Percentiles rank a stretch among this genome's conserved stretches.
phyloP scores from a whole-genome alignment of 2,888 invertebrate genomes.

The Cosmia trapezina region DNA sequence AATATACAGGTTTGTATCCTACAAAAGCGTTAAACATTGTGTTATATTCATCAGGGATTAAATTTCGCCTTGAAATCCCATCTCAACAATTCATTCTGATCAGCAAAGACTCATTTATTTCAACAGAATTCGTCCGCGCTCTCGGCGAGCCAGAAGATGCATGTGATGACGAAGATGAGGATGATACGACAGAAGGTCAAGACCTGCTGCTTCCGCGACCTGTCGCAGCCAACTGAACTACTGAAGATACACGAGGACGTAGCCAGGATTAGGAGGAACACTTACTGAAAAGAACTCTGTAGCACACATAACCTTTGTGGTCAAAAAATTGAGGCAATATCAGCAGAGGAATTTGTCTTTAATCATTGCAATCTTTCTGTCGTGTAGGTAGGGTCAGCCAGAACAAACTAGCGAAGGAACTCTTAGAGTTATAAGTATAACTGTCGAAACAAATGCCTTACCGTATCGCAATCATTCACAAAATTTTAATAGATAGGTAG shows the following conservation, averaged over 20 bases:
- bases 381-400: neutral
- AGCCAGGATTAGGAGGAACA: conserved; percentile 29
- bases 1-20: too few species aligned
- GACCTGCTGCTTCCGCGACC: conserved; percentile 77
- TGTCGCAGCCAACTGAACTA: conserved; percentile 78
- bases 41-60: too few species aligned
- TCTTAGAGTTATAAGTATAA: neutral
- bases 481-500: too few species aligned
- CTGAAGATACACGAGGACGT: conserved; percentile 12
- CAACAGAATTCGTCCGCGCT: conserved; percentile 94
- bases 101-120: neutral
- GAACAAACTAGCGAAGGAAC: neutral
- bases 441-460: neutral
- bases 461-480: neutral
- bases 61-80: too few species aligned
- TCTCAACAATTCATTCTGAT: too few species aligned
- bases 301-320: neutral
- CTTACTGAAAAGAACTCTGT: neutral
- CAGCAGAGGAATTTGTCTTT: neutral
- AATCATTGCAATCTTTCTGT: neutral
- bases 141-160: conserved; percentile 96
- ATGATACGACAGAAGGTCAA: conserved; percentile 79
- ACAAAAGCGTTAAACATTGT: too few species aligned
- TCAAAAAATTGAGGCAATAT: neutral
- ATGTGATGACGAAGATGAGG: conserved; percentile 93